Percentiles rank a stretch among this genome's conserved stretches.
Evolutionary conservation across 2,888 invertebrate genomes (phyloP).

Genomic region (Hemicrepidius hirtus): DNA sequence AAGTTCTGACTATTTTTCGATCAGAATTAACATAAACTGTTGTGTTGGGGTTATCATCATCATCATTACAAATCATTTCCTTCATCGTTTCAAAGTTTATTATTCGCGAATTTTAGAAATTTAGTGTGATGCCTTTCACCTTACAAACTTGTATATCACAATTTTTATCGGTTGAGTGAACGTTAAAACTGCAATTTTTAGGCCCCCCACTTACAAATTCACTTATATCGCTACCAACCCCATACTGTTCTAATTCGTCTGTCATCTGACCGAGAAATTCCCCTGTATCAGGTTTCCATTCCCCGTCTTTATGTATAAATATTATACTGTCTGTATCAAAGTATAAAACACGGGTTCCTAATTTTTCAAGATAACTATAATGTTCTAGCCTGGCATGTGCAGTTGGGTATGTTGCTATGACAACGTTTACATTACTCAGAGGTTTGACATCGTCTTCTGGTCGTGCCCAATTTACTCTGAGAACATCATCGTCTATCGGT

Average conservation of each 20-base stretch:
- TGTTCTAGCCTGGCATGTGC: background rate
- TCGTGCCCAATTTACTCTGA: conserved; percentile 14
- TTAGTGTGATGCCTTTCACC: conserved; percentile 29
- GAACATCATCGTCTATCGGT: conserved; percentile 38
- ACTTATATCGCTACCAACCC: conserved; percentile 59
- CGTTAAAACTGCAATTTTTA: conserved; percentile 26
- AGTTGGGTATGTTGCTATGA: conserved; percentile 66
- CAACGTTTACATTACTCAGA: conserved; percentile 58
- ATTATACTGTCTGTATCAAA: conserved; percentile 59
- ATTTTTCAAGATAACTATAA: conserved; percentile 18
- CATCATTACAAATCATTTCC: background rate
- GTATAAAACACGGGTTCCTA: conserved; percentile 64
- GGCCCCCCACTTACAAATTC: conserved; percentile 59
- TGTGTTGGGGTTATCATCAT: background rate
- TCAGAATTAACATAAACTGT: background rate
- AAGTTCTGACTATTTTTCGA: background rate
- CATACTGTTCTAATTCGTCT: conserved; percentile 62
- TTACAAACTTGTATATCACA: background rate
- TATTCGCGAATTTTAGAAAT: conserved; percentile 12
- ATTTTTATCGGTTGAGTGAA: background rate
- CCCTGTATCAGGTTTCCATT: conserved; percentile 57
- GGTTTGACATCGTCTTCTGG: conserved; percentile 49
- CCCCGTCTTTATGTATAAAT: conserved; percentile 58
- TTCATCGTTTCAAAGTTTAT: conserved; percentile 47
- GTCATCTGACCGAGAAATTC: conserved; percentile 63